phyloP scores from a whole-genome alignment of 2,797 vertebrate species.

The Anguilla marmorata region DNA sequence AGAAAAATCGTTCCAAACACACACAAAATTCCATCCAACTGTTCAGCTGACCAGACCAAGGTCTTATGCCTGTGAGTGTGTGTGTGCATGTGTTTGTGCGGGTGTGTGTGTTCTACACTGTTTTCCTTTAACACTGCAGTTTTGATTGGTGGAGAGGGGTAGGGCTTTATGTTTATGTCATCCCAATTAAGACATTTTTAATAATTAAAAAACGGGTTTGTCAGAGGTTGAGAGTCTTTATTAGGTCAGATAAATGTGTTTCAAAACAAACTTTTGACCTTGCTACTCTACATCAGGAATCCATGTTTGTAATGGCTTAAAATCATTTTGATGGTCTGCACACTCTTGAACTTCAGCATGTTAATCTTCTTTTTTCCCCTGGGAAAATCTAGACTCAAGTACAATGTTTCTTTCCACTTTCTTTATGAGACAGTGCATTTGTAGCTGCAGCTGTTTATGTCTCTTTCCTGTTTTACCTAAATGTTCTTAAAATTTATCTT shows the following conservation, averaged over 20 bases:
- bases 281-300: not conserved
- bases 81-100: not conserved
- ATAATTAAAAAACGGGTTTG: not conserved
- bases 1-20: slow-evolving; percentile 53
- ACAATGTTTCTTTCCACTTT: not conserved
- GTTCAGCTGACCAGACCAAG: slow-evolving; percentile 57
- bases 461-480: not conserved
- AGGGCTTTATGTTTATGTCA: not conserved
- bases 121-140: not conserved
- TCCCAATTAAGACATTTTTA: not conserved
- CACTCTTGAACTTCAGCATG: not conserved
- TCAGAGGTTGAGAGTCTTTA: not conserved
- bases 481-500: not conserved
- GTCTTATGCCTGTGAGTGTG: slow-evolving; percentile 10
- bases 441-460: not conserved
- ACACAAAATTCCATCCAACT: slow-evolving; percentile 39
- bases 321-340: not conserved
- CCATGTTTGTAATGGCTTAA: not conserved
- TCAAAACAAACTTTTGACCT: not conserved
- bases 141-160: not conserved
- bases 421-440: not conserved
- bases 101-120: not conserved
- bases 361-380: not conserved
- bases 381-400: not conserved
- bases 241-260: not conserved